These are phyloP conservation scores for Solea senegalensis DNA, from an alignment of 2,113 vertebrate species.

Conservation along the genomic window DNA sequence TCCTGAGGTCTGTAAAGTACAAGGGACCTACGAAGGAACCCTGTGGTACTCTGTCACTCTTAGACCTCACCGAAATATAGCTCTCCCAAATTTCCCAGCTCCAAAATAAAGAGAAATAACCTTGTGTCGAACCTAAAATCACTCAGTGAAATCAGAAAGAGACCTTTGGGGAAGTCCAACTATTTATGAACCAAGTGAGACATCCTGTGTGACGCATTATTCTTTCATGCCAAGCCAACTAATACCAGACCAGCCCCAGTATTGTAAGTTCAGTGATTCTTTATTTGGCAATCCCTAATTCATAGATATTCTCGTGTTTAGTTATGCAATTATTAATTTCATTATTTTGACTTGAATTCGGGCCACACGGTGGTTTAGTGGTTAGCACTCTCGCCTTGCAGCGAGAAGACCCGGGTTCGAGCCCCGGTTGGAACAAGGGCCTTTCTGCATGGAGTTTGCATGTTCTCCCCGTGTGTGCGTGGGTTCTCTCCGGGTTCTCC, in stretches of 20 bases:
- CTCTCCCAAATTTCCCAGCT: slow-evolving; percentile 28
- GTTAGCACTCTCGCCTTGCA: no score
- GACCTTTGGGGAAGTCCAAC: slow-evolving; percentile 43
- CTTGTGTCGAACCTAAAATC: slow-evolving; percentile 16
- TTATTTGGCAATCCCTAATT: neutral
- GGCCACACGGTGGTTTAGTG: no score
- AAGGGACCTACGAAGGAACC: slow-evolving; percentile 56
- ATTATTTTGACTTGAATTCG: neutral
- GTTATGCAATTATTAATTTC: neutral
- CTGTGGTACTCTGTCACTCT: slow-evolving; percentile 61
- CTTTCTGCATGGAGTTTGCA: no score
- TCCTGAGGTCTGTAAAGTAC: slow-evolving; percentile 76
- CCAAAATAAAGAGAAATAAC: slow-evolving; percentile 19
- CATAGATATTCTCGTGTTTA: neutral
- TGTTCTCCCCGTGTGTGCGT: no score
- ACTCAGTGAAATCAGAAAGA: slow-evolving; percentile 31
- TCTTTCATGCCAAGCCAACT: slow-evolving; percentile 13
- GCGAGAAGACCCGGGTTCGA: no score
- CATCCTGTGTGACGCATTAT: slow-evolving; percentile 11
- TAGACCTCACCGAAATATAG: slow-evolving; percentile 54
- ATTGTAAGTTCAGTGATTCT: neutral
- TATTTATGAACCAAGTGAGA: slow-evolving; percentile 41
- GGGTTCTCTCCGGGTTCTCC: no score
- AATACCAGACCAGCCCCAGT: neutral
- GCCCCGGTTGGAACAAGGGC: no score